These are phyloP conservation scores for Ciconia stormi DNA, from an alignment of 2,113 vertebrate genomes.

Conservation along the genomic window DNA sequence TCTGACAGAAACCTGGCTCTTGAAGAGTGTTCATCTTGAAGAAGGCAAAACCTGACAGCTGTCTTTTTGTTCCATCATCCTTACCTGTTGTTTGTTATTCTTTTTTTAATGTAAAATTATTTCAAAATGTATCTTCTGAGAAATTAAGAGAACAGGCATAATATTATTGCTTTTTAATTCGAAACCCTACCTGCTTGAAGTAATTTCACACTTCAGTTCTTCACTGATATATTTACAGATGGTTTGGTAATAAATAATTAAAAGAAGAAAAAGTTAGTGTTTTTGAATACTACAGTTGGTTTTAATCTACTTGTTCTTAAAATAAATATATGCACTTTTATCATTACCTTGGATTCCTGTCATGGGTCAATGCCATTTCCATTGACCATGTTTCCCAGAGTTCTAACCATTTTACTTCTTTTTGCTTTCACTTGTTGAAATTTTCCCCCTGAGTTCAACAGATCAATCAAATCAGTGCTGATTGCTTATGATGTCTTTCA, in stretches of 20 bases:
- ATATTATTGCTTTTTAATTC: neutral
- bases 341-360: neutral
- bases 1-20: neutral
- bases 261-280: neutral
- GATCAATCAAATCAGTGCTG: neutral
- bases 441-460: neutral
- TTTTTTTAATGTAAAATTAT: neutral
- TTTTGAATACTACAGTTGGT: neutral
- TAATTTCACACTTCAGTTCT: neutral
- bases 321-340: neutral
- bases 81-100: neutral
- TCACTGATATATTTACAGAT: neutral
- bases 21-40: neutral
- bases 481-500: neutral
- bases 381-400: neutral
- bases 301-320: neutral
- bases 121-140: neutral
- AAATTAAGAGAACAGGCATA: neutral
- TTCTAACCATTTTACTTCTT: neutral
- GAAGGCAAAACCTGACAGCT: neutral
- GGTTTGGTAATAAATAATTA: neutral
- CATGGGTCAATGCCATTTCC: neutral
- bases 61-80: neutral
- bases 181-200: neutral
- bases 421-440: neutral